Percentiles rank a stretch among this genome's conserved stretches.
phyloP scores from a whole-genome alignment of 53 echinoderm and acorn worm genomes.

The Apostichopus leukothele region DNA sequence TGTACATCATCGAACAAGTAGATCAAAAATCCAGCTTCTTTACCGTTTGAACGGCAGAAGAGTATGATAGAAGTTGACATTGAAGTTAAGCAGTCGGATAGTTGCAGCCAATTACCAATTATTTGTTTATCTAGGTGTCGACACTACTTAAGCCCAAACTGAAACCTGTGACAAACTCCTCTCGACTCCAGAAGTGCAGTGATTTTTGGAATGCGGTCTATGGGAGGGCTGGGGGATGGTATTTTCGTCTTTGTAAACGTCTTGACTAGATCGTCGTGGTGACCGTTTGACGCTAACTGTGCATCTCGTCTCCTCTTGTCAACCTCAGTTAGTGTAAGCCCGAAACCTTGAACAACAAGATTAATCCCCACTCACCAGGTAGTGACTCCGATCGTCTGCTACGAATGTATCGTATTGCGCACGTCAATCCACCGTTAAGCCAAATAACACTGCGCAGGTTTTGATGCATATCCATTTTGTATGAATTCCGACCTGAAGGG shows the following conservation, averaged over 20 bases:
- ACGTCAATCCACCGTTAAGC: too few relatives aligned
- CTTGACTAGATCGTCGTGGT: background rate
- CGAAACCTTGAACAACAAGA: background rate
- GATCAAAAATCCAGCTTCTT: too few relatives aligned
- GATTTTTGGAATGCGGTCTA: background rate
- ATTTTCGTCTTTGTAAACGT: background rate
- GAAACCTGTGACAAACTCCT: background rate
- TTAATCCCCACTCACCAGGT: background rate
- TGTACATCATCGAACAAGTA: too few relatives aligned
- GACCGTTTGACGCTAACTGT: background rate
- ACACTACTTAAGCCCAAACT: background rate
- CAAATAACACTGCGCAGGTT: too few relatives aligned
- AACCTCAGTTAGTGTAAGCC: background rate
- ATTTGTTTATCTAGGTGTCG: background rate
- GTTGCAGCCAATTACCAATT: conserved; percentile 1
- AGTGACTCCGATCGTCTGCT: background rate
- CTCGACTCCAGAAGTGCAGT: background rate
- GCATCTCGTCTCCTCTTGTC: background rate
- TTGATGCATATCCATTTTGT: too few relatives aligned
- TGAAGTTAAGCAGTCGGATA: background rate
- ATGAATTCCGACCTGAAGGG: too few relatives aligned
- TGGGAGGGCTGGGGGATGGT: background rate
- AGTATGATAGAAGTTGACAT: background rate
- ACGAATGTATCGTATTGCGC: too few relatives aligned
- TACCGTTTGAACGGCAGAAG: background rate